phyloP scores from a whole-genome alignment of 2,113 vertebrate species.

The Mixornis gularis region DNA sequence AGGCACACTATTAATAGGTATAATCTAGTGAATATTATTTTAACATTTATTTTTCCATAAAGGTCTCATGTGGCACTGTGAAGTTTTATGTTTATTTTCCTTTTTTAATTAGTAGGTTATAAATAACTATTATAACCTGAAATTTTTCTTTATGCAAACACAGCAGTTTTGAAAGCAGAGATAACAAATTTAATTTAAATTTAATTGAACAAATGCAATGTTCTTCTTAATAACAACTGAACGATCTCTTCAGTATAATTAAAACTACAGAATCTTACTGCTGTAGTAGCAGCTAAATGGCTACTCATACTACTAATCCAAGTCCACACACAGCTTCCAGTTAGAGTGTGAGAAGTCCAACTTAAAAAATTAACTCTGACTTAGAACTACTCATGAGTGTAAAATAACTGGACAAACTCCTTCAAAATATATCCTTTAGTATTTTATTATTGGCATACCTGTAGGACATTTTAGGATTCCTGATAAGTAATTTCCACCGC shows the following conservation, averaged over 20 bases:
- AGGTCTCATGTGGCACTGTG: neutral
- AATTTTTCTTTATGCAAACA: neutral
- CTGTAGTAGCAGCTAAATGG: neutral
- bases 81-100: neutral
- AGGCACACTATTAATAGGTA: neutral
- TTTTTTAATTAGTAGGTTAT: neutral
- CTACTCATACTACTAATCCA: neutral
- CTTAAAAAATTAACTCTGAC: neutral
- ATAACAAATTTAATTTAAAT: neutral
- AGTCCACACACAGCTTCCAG: neutral
- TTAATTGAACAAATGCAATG: neutral
- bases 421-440: neutral
- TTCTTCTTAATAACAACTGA: neutral
- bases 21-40: neutral
- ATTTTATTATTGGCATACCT: neutral
- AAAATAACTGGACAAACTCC: neutral
- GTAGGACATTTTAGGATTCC: neutral
- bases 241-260: neutral
- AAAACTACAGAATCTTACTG: neutral
- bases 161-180: neutral
- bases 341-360: neutral
- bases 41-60: neutral
- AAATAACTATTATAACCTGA: neutral
- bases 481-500: neutral
- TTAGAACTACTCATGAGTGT: neutral